Base-by-base conservation (phyloP, 1,140 invertebrate genomes). In the Lerema accius region DNA sequence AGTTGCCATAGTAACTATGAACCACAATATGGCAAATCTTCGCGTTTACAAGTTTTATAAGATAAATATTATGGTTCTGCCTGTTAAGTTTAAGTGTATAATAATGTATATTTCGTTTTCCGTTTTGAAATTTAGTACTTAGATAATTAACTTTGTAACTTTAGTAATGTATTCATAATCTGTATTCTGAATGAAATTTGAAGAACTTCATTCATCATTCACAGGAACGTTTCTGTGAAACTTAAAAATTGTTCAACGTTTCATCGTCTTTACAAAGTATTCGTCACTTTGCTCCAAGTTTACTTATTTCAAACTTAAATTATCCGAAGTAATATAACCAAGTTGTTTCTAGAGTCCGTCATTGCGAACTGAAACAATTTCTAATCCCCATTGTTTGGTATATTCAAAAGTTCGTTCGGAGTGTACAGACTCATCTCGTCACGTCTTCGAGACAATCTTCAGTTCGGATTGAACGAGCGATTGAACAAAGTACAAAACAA, bases 401-500 rank as follows among this genome's bases (percentile, higher is more conserved):
- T 43, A 49, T 42, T 56, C 39, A 49, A 66, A 69, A 65, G 55
- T 53, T 51, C 49, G 46, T 37, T 32, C 55, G n/a, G 42, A 43
- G 10, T 59, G 46, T 37, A 19, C 55, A 35, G 42, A 43, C 26
- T 59, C 55, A 59, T 59, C 53, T 19, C 37, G 35, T 40, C 51
- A 55, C 19, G 37, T 59, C 50, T 53, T 32, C n/a, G 6, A 42
- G 53, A 65, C 28, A 59, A 49, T 53, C 45, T 63, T 55, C 66
- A 64, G 55, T 58, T 56, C 23, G 40, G 53, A 76, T 72, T 73
- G 73, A 71, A 73, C 75, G 70, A 62, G 13, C 76, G 76, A 76
- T 80, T 78, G 72, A 79, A 69, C 65, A 72, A 76, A 78, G 61
- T 58, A 65, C 71, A 75, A 59, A 75, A 80, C 77, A 80, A 45